A percentile compares a stretch with the other conserved stretches of the same genome.
phyloP scores from a whole-genome alignment of 2,888 invertebrate species.

The Dryobota labecula region DNA sequence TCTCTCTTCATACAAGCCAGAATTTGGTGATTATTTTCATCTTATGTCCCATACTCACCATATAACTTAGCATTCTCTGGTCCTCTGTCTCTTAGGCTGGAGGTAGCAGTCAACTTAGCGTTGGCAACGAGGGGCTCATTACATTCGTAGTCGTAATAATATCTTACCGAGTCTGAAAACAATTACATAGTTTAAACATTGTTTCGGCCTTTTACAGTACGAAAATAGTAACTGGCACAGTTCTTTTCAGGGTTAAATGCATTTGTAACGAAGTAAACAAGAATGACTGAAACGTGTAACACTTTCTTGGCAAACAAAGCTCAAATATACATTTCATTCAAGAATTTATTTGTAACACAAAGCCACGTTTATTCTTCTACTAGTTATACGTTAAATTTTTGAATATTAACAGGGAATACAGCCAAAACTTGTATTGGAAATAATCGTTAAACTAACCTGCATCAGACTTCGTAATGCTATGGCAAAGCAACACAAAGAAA shows the following conservation, averaged over 20 bases:
- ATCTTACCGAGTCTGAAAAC: conserved; percentile 83
- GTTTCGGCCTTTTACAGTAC: conserved; percentile 1
- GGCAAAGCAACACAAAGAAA: conserved; percentile 86
- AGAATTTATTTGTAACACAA: not conserved
- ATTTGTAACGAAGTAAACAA: conserved; percentile 56
- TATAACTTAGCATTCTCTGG: conserved; percentile 96
- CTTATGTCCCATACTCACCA: conserved; percentile 91
- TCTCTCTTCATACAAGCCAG: conserved; percentile 19
- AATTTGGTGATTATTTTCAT: conserved; percentile 10
- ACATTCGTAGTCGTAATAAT: conserved; percentile 92
- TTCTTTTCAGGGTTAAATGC: conserved; percentile 43
- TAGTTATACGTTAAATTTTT: conserved; percentile 27
- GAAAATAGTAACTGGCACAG: conserved; percentile 32
- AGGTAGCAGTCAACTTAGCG: conserved; percentile 94
- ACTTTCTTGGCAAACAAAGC: conserved; percentile 15
- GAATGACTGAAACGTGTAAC: conserved; percentile 14
- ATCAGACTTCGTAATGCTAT: conserved; percentile 78
- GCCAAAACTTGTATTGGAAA: conserved; percentile 33
- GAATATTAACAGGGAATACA: conserved; percentile 20
- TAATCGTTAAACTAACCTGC: conserved; percentile 82
- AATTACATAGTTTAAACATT: conserved; percentile 1
- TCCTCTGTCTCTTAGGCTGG: conserved; percentile 94
- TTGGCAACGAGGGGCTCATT: conserved; percentile 94
- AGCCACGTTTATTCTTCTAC: not conserved
- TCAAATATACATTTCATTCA: not conserved